phyloP scores from a whole-genome alignment of 1,140 invertebrate species.

The Trichonephila clavata region DNA sequence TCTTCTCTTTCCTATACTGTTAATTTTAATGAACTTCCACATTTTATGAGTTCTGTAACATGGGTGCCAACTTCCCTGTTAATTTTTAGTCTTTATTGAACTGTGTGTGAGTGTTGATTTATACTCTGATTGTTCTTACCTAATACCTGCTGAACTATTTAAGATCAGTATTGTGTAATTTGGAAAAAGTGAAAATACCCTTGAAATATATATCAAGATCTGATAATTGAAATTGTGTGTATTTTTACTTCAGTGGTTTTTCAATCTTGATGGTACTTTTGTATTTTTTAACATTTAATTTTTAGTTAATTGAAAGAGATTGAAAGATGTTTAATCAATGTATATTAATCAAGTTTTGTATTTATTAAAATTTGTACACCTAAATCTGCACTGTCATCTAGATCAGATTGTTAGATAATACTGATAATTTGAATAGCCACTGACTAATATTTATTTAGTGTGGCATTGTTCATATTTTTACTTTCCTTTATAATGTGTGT shows the following conservation, averaged over 20 bases:
- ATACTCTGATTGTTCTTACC: constrained; percentile 58
- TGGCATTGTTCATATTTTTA: constrained; percentile 37
- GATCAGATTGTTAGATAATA: constrained; percentile 15
- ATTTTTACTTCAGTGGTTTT: constrained; percentile 25
- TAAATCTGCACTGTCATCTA: constrained; percentile 37
- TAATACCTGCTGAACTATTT: constrained; percentile 18
- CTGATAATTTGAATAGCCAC: constrained; percentile 15
- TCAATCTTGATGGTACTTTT: constrained; percentile 56
- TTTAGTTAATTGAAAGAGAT: neutral
- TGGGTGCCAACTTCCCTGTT: constrained; percentile 76
- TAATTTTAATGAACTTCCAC: constrained; percentile 66
- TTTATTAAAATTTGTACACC: constrained; percentile 55
- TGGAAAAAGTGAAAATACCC: neutral
- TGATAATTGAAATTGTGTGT: constrained; percentile 32
- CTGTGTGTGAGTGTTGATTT: constrained; percentile 66
- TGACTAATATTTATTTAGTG: constrained; percentile 20
- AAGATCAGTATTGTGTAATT: neutral
- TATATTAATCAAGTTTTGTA: constrained; percentile 26
- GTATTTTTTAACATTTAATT: constrained; percentile 28
- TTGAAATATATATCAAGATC: constrained; percentile 48
- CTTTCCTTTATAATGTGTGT: constrained; percentile 44
- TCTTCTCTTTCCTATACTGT: constrained; percentile 54
- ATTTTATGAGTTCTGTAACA: constrained; percentile 74
- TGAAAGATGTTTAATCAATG: constrained; percentile 21
- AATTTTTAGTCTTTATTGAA: constrained; percentile 73